These are phyloP conservation scores for Myocastor coypus DNA, from an alignment of 2,113 vertebrate species.

Conservation along the genomic window DNA sequence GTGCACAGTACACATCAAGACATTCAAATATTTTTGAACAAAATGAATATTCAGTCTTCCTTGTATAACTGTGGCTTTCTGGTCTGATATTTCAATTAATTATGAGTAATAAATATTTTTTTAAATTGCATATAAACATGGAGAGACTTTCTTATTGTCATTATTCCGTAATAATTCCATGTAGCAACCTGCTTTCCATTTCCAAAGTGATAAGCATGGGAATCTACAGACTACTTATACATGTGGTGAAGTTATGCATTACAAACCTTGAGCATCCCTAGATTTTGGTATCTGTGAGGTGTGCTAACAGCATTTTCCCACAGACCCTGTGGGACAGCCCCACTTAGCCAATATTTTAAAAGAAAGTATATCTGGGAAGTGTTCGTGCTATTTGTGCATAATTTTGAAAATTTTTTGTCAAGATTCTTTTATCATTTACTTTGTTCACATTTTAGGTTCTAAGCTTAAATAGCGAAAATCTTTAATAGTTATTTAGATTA, in stretches of 20 bases:
- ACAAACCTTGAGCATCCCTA: background rate
- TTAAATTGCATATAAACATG: background rate
- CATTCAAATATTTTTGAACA: background rate
- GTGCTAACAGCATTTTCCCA: background rate
- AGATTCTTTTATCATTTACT: conserved; percentile 9
- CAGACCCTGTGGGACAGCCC: background rate
- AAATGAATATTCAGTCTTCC: background rate
- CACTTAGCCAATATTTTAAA: background rate
- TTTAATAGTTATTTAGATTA: background rate
- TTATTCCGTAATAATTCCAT: background rate
- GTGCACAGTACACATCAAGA: background rate
- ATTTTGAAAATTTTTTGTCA: background rate
- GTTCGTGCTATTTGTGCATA: background rate
- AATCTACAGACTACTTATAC: background rate
- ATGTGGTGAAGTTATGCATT: background rate
- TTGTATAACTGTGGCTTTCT: background rate
- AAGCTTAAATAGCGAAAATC: background rate
- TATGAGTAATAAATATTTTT: background rate
- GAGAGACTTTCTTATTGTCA: background rate
- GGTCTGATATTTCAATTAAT: background rate
- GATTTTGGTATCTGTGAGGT: background rate
- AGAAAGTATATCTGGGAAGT: background rate
- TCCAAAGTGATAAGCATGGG: background rate
- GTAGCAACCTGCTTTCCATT: background rate
- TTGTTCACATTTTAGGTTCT: background rate